Evolutionary conservation across 2,888 invertebrate genomes (phyloP), one percentile per base, ranked within the genome.

Genomic region (Cerastoderma edule): DNA sequence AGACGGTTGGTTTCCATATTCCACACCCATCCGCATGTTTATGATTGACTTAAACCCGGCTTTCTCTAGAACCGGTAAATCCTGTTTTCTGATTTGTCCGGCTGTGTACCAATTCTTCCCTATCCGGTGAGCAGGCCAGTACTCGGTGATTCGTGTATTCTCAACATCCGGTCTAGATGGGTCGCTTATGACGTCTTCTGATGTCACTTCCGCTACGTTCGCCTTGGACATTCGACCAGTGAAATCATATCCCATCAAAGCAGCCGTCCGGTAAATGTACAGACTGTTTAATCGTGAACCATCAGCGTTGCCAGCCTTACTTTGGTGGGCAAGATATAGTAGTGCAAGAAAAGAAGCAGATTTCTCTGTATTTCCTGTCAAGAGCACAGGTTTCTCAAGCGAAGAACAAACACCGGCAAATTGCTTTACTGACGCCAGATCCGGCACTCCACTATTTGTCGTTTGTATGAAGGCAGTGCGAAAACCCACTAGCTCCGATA

Each of bases 41-140:
- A 66, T 50, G 10, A 66, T 8, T 8, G 66, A 48, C 13, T 66
- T 66, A 24, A 66, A 66, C 33, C 66, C 66, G 2, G 50, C 50
- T 16, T 28, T 66, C 66, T 66, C 50, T 24, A 66, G 24, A 3
- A 48, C 48, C 32, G 48, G 48, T 1, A 66, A 22, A 5, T 66
- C 66, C 30, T 22, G 33, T 2, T 24, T 30, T 28, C 50, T 19
- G 6, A 66, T 66, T 22, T 66, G 66, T 3, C 66, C 66, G 4
- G 66, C 50, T 10, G 66, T 50, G n/a, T 66, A 66, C 66, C 66
- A 66, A 33, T 66, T 66, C 24, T 66, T 66, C 4, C 22, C 66
- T 0, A 66, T 66, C 30, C 50, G 44, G 24, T 66, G 50, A 66
- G 66, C 66, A 1, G 32, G 50, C 66, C 66, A 66, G 33, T 50